phyloP scores from a whole-genome alignment of 2,797 vertebrate species.

The Rhinogobio ventralis region DNA sequence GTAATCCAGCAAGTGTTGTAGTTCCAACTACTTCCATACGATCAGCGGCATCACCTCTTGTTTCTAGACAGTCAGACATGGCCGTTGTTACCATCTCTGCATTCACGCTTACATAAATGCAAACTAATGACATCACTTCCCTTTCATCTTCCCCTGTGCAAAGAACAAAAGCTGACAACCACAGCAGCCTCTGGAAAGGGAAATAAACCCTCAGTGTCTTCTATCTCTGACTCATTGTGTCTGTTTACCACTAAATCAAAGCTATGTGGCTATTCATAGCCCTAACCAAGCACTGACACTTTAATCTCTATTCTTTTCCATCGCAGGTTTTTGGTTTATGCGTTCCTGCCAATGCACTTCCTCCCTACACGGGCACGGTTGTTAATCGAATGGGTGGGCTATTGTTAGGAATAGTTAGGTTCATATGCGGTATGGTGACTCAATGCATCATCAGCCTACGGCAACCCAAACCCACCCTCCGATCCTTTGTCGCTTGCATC shows the following conservation, averaged over 20 bases:
- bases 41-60: neutral
- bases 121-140: constrained; percentile 50
- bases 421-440: neutral
- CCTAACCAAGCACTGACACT: constrained; percentile 7
- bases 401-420: neutral
- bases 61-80: constrained; percentile 2
- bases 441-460: neutral
- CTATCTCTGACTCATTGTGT: constrained; percentile 38
- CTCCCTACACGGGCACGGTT: neutral
- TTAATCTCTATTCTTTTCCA: constrained; percentile 5
- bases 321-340: neutral
- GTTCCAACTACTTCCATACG: neutral
- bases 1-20: too few species aligned
- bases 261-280: constrained; percentile 33
- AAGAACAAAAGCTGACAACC: constrained; percentile 50
- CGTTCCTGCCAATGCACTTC: neutral
- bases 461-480: neutral
- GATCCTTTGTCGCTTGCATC: neutral
- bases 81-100: neutral
- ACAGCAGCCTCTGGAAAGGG: constrained; percentile 33
- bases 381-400: constrained; percentile 6
- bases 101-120: constrained; percentile 30
- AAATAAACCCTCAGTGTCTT: constrained; percentile 23
- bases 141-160: constrained; percentile 48
- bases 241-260: constrained; percentile 38